Percentiles rank a stretch among this genome's conserved stretches.
Conservation (phyloP, 2,113 vertebrate species). For the Callaeas wilsoni region DNA sequence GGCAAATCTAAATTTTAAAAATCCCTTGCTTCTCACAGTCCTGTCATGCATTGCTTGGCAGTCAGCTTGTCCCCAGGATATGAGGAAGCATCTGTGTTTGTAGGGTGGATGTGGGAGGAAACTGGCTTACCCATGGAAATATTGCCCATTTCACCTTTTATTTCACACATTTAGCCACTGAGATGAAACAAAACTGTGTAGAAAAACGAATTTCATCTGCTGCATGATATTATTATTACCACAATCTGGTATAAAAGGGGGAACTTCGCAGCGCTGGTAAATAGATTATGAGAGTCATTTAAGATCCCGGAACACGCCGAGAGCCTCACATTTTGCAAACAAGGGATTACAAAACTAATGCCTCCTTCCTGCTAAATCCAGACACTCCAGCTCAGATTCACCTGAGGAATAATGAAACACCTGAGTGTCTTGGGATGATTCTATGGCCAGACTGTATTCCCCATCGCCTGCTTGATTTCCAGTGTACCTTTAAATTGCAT, state of each 20-base stretch:
- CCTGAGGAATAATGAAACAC: background rate
- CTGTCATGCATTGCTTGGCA: background rate
- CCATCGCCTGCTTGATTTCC: no score
- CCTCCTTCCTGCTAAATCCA: background rate
- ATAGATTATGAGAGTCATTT: conserved; percentile 41
- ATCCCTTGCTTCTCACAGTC: background rate
- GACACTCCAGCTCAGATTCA: background rate
- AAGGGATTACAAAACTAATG: background rate
- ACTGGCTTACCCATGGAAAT: background rate
- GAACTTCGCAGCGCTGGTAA: conserved; percentile 46
- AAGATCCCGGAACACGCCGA: background rate
- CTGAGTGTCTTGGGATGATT: background rate
- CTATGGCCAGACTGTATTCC: no score
- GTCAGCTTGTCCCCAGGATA: background rate
- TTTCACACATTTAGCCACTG: conserved; percentile 36
- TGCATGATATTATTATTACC: conserved; percentile 32
- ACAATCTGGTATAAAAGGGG: conserved; percentile 41
- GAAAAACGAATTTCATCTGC: conserved; percentile 49
- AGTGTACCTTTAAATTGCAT: no score
- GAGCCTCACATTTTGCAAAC: background rate
- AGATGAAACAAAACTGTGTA: conserved; percentile 44
- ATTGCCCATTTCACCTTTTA: conserved; percentile 44
- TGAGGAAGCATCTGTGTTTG: background rate
- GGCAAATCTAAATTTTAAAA: background rate
- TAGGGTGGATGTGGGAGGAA: background rate